Conservation (phyloP, 2,888 invertebrate genomes). For the Drosophila barbarae region DNA sequence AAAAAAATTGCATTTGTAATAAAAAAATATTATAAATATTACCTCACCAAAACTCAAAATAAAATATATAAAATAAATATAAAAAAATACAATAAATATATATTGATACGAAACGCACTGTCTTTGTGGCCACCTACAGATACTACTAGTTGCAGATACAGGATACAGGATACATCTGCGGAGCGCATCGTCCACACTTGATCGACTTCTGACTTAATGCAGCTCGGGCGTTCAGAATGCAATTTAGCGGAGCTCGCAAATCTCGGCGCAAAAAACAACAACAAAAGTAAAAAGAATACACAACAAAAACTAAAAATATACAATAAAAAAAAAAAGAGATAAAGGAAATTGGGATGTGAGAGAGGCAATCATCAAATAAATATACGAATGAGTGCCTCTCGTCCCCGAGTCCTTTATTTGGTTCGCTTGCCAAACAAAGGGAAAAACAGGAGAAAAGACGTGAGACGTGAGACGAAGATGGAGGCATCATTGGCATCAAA, state of each 20-base stretch:
- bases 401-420: conserved; percentile 20
- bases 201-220: conserved; percentile 70
- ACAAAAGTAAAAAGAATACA: background rate
- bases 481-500: conserved; percentile 36
- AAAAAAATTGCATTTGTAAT: too few relatives aligned
- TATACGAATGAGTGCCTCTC: conserved; percentile 39
- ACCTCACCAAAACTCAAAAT: too few relatives aligned
- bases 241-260: conserved; percentile 60
- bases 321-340: conserved; percentile 6
- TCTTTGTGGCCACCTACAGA: background rate
- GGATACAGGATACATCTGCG: conserved; percentile 23
- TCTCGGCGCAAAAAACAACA: conserved; percentile 19
- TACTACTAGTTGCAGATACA: background rate
- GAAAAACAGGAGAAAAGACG: conserved; percentile 6
- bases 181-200: conserved; percentile 52
- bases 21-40: too few relatives aligned
- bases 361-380: conserved; percentile 40
- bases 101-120: conserved; percentile 12
- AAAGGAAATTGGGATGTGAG: conserved; percentile 25
- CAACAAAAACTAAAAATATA: background rate
- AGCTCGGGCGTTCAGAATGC: conserved; percentile 51
- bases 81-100: background rate
- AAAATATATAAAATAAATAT: too few relatives aligned
- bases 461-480: background rate
- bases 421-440: conserved; percentile 18